Evolutionary conservation across 2,888 invertebrate species (phyloP).

Genomic region (Lasiommata megera): DNA sequence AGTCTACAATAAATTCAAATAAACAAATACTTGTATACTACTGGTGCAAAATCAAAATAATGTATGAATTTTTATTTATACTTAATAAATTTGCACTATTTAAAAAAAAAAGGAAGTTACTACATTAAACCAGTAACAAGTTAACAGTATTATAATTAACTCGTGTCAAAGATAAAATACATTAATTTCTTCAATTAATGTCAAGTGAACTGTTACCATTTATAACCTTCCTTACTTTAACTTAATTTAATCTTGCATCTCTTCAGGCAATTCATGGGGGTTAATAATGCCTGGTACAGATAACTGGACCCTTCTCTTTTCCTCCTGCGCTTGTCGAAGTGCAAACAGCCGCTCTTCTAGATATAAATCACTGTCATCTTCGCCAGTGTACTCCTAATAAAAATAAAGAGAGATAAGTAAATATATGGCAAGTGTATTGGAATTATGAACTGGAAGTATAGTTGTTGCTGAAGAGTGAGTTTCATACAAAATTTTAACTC

Average conservation of each 20-base stretch:
- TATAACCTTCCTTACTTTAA: conserved; percentile 34
- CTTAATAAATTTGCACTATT: no score
- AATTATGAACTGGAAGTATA: no score
- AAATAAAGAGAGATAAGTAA: background rate
- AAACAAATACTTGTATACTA: no score
- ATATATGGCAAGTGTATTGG: background rate
- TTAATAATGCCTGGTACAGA: conserved; percentile 98
- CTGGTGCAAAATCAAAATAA: no score
- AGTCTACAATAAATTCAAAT: no score
- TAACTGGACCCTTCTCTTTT: conserved; percentile 95
- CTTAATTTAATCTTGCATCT: conserved; percentile 91
- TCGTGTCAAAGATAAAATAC: no score
- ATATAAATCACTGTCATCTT: conserved; percentile 98
- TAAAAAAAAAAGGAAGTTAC: no score
- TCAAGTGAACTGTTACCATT: conserved; percentile 47
- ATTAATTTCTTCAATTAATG: background rate
- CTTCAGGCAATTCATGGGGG: conserved; percentile 97
- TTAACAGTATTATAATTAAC: no score
- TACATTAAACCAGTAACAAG: no score
- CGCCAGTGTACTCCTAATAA: conserved; percentile 97
- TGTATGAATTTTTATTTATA: no score
- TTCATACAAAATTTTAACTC: no score
- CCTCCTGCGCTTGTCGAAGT: conserved; percentile 94
- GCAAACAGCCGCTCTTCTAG: conserved; percentile 97
- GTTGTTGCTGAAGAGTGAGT: no score